phyloP scores from a whole-genome alignment of 92 coral and sea anemone species.

The Siderastrea radians region DNA sequence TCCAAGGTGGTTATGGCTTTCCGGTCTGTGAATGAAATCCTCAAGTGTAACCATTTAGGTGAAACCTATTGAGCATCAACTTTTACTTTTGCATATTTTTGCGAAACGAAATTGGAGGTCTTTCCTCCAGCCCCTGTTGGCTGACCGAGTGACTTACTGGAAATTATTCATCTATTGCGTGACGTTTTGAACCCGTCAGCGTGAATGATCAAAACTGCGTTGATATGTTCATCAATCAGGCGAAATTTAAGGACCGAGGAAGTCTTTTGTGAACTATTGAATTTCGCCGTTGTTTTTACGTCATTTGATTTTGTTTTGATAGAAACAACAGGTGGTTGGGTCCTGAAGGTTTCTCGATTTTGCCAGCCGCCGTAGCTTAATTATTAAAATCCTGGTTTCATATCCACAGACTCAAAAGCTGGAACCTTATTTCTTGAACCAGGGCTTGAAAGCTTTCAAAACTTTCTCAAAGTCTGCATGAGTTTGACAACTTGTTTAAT shows the following conservation, averaged over 20 bases:
- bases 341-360: background rate
- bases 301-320: background rate
- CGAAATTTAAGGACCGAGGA: background rate
- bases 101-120: no score
- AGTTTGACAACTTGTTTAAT: background rate
- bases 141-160: no score
- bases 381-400: background rate
- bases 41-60: background rate
- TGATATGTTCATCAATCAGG: background rate
- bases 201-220: no score
- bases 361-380: background rate
- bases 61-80: background rate
- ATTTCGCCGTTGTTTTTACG: background rate
- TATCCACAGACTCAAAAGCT: background rate
- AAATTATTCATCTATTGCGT: background rate
- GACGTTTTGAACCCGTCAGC: background rate
- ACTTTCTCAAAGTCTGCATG: no score
- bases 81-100: no score
- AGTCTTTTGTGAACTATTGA: background rate
- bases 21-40: background rate
- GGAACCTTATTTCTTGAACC: background rate
- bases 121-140: no score
- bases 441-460: background rate
- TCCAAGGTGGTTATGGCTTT: background rate
- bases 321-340: slow-evolving; percentile 9